Percentiles rank a stretch among this genome's conserved stretches.
These are phyloP conservation scores for Nothocercus nigrocapillus DNA, from an alignment of 2,113 vertebrate genomes.

Conservation along the genomic window DNA sequence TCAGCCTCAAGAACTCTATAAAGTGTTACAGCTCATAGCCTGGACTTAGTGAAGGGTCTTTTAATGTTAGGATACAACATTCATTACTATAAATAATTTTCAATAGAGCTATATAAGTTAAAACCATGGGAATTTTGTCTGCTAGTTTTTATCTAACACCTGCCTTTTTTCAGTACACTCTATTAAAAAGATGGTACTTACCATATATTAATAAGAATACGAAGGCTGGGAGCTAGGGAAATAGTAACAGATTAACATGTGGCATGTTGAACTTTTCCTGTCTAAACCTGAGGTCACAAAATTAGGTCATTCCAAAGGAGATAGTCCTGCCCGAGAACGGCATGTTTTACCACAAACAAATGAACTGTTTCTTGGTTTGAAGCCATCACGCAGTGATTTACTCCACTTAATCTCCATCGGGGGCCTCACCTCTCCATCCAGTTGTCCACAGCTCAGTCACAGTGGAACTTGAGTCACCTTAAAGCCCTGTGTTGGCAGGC, in stretches of 20 bases:
- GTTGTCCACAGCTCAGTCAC: rapidly evolving
- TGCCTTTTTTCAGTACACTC: background rate
- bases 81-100: background rate
- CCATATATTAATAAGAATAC: background rate
- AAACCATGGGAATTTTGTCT: background rate
- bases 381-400: background rate
- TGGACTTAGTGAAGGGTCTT: background rate
- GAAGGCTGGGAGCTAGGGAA: background rate
- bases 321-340: background rate
- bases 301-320: background rate
- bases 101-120: background rate
- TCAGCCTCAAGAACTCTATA: background rate
- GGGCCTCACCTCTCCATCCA: background rate
- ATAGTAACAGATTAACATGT: background rate
- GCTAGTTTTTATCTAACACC: background rate
- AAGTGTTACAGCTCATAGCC: background rate
- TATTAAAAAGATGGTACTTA: background rate
- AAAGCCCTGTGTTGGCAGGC: rapidly evolving
- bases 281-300: background rate
- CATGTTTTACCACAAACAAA: background rate
- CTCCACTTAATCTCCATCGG: background rate
- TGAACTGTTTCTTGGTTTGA: background rate
- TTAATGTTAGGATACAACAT: background rate
- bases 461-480: background rate
- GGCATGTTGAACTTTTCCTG: background rate